phyloP scores from a whole-genome alignment of 2,888 invertebrate genomes.

The Cactoblastis cactorum region DNA sequence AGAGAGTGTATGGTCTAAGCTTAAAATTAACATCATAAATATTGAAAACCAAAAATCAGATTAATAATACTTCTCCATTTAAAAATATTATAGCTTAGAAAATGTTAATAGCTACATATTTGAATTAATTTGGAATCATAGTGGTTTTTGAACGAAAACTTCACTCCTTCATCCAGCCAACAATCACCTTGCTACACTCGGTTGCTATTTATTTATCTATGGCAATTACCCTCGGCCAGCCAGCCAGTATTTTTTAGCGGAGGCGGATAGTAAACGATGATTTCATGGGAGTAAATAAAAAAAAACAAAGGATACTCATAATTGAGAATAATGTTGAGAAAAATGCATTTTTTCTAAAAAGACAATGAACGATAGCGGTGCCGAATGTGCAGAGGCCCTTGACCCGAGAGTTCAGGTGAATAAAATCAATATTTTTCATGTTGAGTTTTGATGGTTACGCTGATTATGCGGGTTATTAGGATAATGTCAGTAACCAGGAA shows the following conservation, averaged over 20 bases:
- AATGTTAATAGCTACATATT: no score
- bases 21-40: no score
- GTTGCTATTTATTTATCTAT: no score
- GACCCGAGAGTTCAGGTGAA: constrained; percentile 90
- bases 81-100: no score
- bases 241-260: constrained; percentile 5
- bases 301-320: constrained; percentile 23
- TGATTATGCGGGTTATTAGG: constrained; percentile 21
- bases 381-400: constrained; percentile 84
- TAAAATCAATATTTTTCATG: constrained; percentile 56
- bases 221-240: no score
- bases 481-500: not conserved
- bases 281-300: constrained; percentile 16
- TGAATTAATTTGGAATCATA: no score
- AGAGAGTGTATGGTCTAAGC: no score
- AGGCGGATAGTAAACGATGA: constrained; percentile 2
- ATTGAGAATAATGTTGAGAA: constrained; percentile 37
- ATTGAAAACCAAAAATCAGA: no score
- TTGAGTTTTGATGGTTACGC: constrained; percentile 11
- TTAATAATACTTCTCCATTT: no score
- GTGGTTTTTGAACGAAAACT: no score
- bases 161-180: no score
- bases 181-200: no score
- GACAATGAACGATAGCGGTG: constrained; percentile 80
- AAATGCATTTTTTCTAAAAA: constrained; percentile 53